These are phyloP conservation scores for Pseudochromis fuscus DNA, from an alignment of 2,797 vertebrate species.

Conservation along the genomic window DNA sequence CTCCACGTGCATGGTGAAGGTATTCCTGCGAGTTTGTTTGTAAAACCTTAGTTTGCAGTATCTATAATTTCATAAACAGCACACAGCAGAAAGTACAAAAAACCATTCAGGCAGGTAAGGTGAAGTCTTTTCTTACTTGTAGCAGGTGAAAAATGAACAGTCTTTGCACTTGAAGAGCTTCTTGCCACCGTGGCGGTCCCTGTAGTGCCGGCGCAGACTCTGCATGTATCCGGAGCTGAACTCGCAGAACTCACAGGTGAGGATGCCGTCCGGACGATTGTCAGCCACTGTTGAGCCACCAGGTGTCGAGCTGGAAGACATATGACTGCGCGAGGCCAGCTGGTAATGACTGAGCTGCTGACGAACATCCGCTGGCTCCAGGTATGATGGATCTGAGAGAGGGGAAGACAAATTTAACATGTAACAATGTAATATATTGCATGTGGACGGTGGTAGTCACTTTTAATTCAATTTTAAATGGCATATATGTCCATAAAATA, in stretches of 20 bases:
- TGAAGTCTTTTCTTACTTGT: conserved; percentile 88
- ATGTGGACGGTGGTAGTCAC: not conserved
- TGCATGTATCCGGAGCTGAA: conserved; percentile 99
- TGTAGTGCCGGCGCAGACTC: conserved; percentile 97
- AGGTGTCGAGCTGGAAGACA: conserved; percentile 84
- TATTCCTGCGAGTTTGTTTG: conserved; percentile 87
- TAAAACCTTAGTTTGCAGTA: not conserved
- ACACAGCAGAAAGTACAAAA: not conserved
- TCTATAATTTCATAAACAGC: not conserved
- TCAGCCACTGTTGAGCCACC: conserved; percentile 74
- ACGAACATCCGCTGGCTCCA: conserved; percentile 94
- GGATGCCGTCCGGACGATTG: conserved; percentile 86
- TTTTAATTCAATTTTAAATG: no score
- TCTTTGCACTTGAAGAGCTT: conserved; percentile 99
- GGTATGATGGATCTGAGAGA: conserved; percentile 88
- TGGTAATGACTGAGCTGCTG: conserved; percentile 97
- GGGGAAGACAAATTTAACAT: not conserved
- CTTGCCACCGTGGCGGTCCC: conserved; percentile 97
- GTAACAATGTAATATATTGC: not conserved
- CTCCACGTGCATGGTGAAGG: conserved; percentile 97
- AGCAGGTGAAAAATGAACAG: conserved; percentile 97
- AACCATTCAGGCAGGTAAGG: not conserved
- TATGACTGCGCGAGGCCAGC: conserved; percentile 90
- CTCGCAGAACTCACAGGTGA: conserved; percentile 98
- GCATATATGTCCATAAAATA: no score